Evolutionary conservation across 2,797 vertebrate genomes (phyloP).

Genomic region (Pipistrellus kuhlii): DNA sequence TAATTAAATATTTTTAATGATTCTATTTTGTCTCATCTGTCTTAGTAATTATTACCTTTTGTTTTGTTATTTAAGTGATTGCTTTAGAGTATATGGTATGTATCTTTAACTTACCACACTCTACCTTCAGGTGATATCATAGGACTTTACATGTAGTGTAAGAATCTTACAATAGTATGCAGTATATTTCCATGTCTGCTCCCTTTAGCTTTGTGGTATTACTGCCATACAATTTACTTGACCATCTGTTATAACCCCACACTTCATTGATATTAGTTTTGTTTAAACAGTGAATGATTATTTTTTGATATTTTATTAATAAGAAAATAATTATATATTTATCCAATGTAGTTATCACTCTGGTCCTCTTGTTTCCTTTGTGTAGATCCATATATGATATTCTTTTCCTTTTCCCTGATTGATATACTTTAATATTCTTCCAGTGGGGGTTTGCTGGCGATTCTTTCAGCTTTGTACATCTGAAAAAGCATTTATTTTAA

Average conservation of each 20-base stretch:
- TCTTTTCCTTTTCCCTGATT: neutral
- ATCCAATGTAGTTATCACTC: neutral
- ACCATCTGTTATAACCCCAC: neutral
- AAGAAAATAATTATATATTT: neutral
- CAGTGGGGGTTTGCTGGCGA: neutral
- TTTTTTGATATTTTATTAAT: neutral
- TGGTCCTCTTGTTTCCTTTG: slow-evolving; percentile 13
- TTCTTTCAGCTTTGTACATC: slow-evolving; percentile 24
- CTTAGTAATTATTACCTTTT: neutral
- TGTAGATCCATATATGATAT: neutral
- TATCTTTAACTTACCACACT: neutral
- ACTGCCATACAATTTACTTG: neutral
- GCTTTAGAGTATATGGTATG: neutral
- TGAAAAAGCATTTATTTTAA: slow-evolving; percentile 23
- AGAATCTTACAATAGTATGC: neutral
- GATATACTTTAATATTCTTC: slow-evolving; percentile 1
- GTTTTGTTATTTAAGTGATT: neutral
- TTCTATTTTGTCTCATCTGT: neutral
- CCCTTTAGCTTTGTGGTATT: neutral
- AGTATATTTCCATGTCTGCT: neutral
- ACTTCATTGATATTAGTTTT: neutral
- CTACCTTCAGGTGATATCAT: neutral
- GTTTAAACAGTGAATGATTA: neutral
- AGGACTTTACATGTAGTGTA: neutral
- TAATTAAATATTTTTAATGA: neutral